Percentiles rank a stretch among this genome's conserved stretches.
Conservation (phyloP, 2,113 vertebrate genomes). For the Glaucidium brasilianum region DNA sequence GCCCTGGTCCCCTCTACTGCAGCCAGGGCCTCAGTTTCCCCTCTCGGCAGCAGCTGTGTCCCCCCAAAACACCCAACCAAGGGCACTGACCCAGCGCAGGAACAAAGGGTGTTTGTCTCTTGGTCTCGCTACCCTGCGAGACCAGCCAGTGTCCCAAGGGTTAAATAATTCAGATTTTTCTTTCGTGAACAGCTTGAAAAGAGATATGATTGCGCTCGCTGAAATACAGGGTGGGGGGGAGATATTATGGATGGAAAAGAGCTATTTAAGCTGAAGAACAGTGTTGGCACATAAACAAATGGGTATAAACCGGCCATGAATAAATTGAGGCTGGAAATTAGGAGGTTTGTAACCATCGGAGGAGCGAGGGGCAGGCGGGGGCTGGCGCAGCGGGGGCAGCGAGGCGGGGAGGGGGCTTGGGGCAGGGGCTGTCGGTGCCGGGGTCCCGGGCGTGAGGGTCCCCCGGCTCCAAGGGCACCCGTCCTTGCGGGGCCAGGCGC, state of each 20-base stretch:
- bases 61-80: neutral
- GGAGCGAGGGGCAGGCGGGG: neutral
- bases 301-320: slow-evolving; percentile 47
- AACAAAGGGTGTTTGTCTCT: neutral
- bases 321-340: slow-evolving; percentile 50
- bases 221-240: neutral
- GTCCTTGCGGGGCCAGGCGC: neutral
- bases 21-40: slow-evolving; percentile 6
- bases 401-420: neutral
- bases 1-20: rapidly evolving
- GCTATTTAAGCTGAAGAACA: slow-evolving; percentile 61
- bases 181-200: slow-evolving; percentile 63
- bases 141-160: slow-evolving; percentile 42
- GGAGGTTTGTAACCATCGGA: neutral
- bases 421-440: neutral
- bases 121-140: neutral
- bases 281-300: slow-evolving; percentile 62
- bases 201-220: slow-evolving; percentile 53
- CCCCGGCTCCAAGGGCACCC: neutral
- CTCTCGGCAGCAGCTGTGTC: neutral
- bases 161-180: slow-evolving; percentile 60
- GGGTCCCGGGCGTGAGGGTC: neutral
- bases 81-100: rapidly evolving
- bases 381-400: neutral
- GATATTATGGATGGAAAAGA: slow-evolving; percentile 60